Conservation (phyloP, 2,797 vertebrate species). For the Premnoplex brunnescens region DNA sequence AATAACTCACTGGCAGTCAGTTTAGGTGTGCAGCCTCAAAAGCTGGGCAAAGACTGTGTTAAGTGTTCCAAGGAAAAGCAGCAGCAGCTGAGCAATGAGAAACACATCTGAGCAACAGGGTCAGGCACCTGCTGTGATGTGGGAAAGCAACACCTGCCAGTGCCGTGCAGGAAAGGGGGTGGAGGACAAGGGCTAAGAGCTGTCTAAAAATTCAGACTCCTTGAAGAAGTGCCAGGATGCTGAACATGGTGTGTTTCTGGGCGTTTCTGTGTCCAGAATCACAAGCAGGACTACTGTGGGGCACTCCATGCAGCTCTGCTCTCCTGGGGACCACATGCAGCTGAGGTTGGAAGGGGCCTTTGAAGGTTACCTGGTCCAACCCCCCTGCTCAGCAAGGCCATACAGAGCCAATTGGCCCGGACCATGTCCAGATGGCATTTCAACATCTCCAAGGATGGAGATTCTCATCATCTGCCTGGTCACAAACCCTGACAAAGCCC, state of each 20-base stretch:
- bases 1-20: neutral
- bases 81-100: neutral
- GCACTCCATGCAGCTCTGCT: neutral
- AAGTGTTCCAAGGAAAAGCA: neutral
- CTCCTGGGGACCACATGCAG: accelerated
- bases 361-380: neutral
- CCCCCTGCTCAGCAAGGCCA: neutral
- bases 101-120: neutral
- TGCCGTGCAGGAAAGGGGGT: accelerated
- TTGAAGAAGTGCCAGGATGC: neutral
- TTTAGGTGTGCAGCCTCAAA: neutral
- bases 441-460: neutral
- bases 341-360: neutral
- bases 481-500: neutral
- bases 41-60: neutral
- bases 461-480: neutral
- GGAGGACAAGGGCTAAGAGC: neutral
- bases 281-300: neutral
- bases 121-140: neutral
- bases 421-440: neutral
- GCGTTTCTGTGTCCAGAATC: neutral
- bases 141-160: neutral
- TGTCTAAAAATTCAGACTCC: neutral
- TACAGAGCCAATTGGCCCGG: neutral
- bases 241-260: neutral